A percentile compares a stretch with the other conserved stretches of the same genome.
Evolutionary conservation across 2,888 invertebrate genomes (phyloP).

Genomic region (Calameuta pallipes): DNA sequence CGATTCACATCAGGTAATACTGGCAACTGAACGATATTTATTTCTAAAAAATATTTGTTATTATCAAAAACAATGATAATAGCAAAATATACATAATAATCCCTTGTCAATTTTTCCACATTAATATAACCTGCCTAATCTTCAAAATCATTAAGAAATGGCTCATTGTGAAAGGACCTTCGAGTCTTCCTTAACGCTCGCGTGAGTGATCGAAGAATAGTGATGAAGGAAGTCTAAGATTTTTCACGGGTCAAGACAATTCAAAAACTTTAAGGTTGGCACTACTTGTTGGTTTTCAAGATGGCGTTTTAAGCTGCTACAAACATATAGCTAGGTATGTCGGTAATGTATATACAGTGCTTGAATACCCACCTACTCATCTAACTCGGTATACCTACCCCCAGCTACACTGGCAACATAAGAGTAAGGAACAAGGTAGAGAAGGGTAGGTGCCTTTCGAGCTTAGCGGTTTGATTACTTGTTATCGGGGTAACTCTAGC

Average conservation of each 20-base stretch:
- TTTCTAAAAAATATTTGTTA: neutral
- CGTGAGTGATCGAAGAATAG: neutral
- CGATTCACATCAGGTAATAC: neutral
- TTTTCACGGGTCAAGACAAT: neutral
- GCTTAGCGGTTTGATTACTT: slow-evolving; percentile 57
- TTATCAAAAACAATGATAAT: neutral
- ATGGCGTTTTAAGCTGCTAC: neutral
- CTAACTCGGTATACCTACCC: neutral
- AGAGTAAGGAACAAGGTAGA: neutral
- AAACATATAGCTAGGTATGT: neutral
- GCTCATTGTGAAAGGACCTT: neutral
- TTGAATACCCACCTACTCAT: neutral
- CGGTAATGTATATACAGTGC: neutral
- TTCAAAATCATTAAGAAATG: neutral
- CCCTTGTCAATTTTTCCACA: neutral
- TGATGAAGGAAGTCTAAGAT: neutral
- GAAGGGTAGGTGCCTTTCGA: neutral
- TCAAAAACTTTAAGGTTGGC: neutral
- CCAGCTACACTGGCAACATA: neutral
- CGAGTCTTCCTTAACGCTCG: neutral
- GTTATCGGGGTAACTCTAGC: slow-evolving; percentile 47
- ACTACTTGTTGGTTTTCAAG: neutral
- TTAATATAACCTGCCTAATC: too few relatives aligned
- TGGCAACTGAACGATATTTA: neutral
- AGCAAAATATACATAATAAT: neutral